These are phyloP conservation scores for Agelastica alni DNA, from an alignment of 2,888 invertebrate species.

Conservation along the genomic window DNA sequence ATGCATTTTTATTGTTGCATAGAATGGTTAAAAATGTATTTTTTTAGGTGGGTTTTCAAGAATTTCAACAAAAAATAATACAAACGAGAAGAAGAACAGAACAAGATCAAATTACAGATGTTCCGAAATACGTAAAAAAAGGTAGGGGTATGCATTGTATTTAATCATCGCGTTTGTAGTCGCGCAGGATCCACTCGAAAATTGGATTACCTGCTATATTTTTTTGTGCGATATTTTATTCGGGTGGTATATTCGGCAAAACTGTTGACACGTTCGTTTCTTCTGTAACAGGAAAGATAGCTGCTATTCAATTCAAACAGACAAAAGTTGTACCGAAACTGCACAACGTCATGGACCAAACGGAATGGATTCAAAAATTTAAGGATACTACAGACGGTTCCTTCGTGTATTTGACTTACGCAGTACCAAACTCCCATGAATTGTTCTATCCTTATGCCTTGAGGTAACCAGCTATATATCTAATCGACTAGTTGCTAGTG, in stretches of 20 bases:
- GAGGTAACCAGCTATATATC: conserved; percentile 56
- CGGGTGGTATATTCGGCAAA: too few relatives aligned
- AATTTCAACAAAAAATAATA: conserved; percentile 19
- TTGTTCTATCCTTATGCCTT: conserved; percentile 77
- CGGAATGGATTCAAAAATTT: conserved; percentile 60
- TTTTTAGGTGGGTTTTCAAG: conserved; percentile 35
- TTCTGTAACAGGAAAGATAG: too few relatives aligned
- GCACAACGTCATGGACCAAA: conserved; percentile 54
- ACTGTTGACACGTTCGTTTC: too few relatives aligned
- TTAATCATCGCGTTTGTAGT: too few relatives aligned
- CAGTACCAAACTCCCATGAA: conserved; percentile 72
- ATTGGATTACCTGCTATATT: too few relatives aligned
- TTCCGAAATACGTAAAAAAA: background rate
- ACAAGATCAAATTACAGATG: background rate
- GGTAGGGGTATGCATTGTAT: too few relatives aligned
- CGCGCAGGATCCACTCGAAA: too few relatives aligned
- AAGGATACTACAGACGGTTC: conserved; percentile 62
- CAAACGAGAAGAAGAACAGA: conserved; percentile 6
- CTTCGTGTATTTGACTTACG: conserved; percentile 79
- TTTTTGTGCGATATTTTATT: too few relatives aligned
- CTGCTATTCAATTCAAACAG: conserved; percentile 21
- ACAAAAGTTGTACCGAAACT: too few relatives aligned
- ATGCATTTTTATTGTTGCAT: too few relatives aligned
- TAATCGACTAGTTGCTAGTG: background rate
- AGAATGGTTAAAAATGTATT: too few relatives aligned